phyloP scores from a whole-genome alignment of 2,113 vertebrate genomes.

The Bucco capensis region DNA sequence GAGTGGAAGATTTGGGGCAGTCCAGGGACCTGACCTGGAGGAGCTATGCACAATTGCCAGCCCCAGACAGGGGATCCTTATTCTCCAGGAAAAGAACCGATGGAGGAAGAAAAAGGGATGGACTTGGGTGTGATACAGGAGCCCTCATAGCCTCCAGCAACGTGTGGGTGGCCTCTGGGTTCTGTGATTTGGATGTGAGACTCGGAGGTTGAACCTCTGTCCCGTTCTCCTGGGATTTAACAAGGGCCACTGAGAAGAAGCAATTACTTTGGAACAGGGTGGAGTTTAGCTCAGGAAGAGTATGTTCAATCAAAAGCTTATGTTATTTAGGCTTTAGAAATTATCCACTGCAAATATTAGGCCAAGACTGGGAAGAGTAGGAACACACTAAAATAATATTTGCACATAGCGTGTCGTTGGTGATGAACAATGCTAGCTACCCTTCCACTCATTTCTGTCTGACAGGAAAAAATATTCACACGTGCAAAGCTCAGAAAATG shows the following conservation, averaged over 20 bases:
- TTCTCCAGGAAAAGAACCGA: neutral
- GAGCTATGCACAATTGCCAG: neutral
- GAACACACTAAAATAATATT: neutral
- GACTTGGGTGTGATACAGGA: neutral
- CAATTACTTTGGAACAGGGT: neutral
- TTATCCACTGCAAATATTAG: neutral
- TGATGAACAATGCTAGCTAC: neutral
- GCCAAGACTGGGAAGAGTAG: neutral
- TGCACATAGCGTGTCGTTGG: neutral
- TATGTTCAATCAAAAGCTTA: neutral
- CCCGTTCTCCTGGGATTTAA: neutral
- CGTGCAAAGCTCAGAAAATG: neutral
- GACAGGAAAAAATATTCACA: neutral
- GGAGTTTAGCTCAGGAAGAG: neutral
- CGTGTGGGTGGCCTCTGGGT: accelerated
- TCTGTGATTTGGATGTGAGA: neutral
- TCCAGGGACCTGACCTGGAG: neutral
- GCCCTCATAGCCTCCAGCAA: neutral
- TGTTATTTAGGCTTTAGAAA: conserved; percentile 4
- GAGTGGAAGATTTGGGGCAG: neutral
- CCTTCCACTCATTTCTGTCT: neutral
- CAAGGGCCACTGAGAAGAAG: neutral
- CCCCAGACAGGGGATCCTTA: neutral
- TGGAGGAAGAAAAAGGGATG: neutral
- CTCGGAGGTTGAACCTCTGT: neutral